A percentile compares a stretch with the other conserved stretches of the same genome.
phyloP scores from a whole-genome alignment of 2,888 invertebrate species.

The Mycogona germanica region DNA sequence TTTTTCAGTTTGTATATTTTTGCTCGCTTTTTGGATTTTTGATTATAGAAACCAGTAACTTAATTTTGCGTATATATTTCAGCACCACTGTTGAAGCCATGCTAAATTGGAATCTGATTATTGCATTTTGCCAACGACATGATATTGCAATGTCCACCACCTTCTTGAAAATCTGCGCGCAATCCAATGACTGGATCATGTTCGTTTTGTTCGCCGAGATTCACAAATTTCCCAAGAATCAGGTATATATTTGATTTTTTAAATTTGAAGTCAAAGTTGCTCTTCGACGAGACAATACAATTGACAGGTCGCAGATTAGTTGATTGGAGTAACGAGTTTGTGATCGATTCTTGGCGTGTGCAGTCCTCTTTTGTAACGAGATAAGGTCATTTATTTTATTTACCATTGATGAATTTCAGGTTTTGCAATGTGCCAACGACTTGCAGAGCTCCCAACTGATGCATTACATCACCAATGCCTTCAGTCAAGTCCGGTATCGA shows the following conservation, averaged over 20 bases:
- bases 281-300: too few species aligned
- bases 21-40: too few species aligned
- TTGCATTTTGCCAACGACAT: not conserved
- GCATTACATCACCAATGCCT: not conserved
- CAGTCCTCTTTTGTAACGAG: not conserved
- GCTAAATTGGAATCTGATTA: not conserved
- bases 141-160: not conserved
- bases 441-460: not conserved
- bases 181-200: constrained; percentile 1
- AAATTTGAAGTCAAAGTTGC: too few species aligned
- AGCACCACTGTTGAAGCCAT: not conserved
- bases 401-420: too few species aligned
- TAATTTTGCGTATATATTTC: too few species aligned
- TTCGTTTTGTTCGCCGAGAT: constrained; percentile 4
- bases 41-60: too few species aligned
- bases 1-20: too few species aligned
- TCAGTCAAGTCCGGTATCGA: constrained; percentile 3
- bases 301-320: too few species aligned
- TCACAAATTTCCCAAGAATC: not conserved
- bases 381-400: not conserved
- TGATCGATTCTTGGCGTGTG: too few species aligned
- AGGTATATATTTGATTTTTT: not conserved
- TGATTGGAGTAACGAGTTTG: too few species aligned
- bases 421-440: not conserved
- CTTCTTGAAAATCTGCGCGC: not conserved